phyloP scores from a whole-genome alignment of 30 jellyfish, hydroid and myxozoan species.

The Turritopsis rubra region DNA sequence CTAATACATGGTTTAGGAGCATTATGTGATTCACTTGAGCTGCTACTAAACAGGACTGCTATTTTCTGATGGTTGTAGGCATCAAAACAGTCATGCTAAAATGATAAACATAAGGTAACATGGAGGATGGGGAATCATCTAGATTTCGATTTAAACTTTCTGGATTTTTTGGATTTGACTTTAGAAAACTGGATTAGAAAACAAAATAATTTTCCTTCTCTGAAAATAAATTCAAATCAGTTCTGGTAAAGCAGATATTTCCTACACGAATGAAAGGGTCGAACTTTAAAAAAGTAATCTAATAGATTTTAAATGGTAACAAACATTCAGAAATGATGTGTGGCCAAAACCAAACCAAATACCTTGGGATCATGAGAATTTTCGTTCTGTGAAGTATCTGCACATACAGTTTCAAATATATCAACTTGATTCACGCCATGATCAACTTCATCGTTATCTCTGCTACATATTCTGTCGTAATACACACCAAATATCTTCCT shows the following conservation, averaged over 20 bases:
- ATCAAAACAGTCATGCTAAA: slow-evolving; percentile 82
- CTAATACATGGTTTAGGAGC: slow-evolving; percentile 98
- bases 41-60: slow-evolving; percentile 92
- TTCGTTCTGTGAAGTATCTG: background rate
- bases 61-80: slow-evolving; percentile 92
- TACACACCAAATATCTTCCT: slow-evolving; percentile 23
- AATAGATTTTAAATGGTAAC: background rate
- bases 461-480: background rate
- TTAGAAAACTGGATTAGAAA: too few relatives aligned
- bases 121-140: background rate
- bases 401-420: background rate
- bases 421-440: slow-evolving; percentile 17
- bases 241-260: background rate
- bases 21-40: slow-evolving; percentile 85
- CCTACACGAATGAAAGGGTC: background rate
- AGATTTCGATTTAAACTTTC: too few relatives aligned
- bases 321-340: background rate
- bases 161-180: too few relatives aligned
- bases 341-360: background rate
- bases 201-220: too few relatives aligned
- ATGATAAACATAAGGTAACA: background rate
- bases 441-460: slow-evolving; percentile 16
- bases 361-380: slow-evolving; percentile 14
- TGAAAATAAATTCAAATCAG: background rate
- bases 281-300: background rate